A percentile compares a stretch with the other conserved stretches of the same genome.
Evolutionary conservation across 2,797 vertebrate genomes (phyloP).

Genomic region (Mycteria americana): DNA sequence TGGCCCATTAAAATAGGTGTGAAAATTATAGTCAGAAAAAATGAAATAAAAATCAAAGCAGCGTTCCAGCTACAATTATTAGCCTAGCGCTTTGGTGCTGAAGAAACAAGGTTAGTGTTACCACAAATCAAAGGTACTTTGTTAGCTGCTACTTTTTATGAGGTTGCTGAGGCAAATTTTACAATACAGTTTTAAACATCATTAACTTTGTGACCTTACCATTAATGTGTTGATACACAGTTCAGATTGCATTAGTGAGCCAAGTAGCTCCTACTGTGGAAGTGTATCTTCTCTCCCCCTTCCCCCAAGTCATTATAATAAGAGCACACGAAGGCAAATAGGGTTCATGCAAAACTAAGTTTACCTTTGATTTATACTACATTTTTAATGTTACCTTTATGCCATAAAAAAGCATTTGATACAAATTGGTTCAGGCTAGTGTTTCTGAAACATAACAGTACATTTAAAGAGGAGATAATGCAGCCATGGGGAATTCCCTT

Average conservation of each 20-base stretch:
- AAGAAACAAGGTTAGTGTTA: background rate
- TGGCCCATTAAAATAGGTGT: background rate
- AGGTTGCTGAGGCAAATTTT: slow-evolving; percentile 26
- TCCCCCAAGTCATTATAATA: background rate
- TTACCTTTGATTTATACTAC: slow-evolving; percentile 8
- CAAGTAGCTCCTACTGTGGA: background rate
- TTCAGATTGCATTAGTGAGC: background rate
- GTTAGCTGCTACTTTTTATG: slow-evolving; percentile 19
- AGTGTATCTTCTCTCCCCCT: background rate
- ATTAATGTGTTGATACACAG: background rate
- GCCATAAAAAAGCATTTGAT: background rate
- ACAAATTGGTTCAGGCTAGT: background rate
- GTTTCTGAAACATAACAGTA: background rate
- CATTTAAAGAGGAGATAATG: slow-evolving; percentile 10
- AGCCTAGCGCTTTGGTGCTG: background rate
- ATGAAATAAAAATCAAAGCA: background rate
- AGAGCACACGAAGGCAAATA: background rate
- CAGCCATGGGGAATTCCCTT: background rate
- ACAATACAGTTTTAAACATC: slow-evolving; percentile 27
- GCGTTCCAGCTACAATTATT: background rate
- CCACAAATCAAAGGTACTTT: slow-evolving; percentile 24
- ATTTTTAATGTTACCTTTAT: background rate
- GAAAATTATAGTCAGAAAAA: background rate
- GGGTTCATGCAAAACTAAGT: background rate
- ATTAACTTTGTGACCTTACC: slow-evolving; percentile 43